A percentile compares a stretch with the other conserved stretches of the same genome.
Evolutionary conservation across 1,140 invertebrate genomes (phyloP).

Genomic region (Hylaeus anthracinus): DNA sequence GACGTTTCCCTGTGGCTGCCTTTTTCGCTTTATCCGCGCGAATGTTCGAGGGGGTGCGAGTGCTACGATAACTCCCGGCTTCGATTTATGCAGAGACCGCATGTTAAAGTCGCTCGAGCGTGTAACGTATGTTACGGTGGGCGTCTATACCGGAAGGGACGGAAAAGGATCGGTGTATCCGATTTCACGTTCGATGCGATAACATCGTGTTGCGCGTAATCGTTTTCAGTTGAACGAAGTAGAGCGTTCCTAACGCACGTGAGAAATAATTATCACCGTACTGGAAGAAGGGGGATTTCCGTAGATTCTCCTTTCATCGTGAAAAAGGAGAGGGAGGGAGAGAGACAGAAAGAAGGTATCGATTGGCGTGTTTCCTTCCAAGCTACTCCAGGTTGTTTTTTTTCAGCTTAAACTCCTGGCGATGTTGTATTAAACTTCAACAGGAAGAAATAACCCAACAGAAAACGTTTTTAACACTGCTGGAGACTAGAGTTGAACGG

Average conservation of each 20-base stretch:
- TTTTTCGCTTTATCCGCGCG: conserved; percentile 21
- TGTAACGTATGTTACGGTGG: conserved; percentile 32
- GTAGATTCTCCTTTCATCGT: not conserved
- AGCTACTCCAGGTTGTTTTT: too few species aligned
- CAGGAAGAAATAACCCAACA: too few species aligned
- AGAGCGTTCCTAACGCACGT: not conserved
- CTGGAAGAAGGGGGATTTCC: too few species aligned
- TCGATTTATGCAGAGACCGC: conserved; percentile 37
- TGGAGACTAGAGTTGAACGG: too few species aligned
- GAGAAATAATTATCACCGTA: not conserved
- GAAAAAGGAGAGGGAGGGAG: too few species aligned
- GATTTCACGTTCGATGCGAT: conserved; percentile 20
- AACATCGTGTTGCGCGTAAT: not conserved
- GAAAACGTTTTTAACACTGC: too few species aligned
- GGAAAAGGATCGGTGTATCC: not conserved
- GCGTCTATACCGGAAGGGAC: not conserved
- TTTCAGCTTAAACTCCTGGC: too few species aligned
- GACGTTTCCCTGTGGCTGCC: not conserved
- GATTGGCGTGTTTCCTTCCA: too few species aligned
- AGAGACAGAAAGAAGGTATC: too few species aligned
- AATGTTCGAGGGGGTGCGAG: conserved; percentile 15
- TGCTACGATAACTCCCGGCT: conserved; percentile 17
- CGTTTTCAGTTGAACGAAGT: not conserved
- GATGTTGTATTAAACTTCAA: too few species aligned
- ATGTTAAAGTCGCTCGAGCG: conserved; percentile 20